A percentile compares a stretch with the other conserved stretches of the same genome.
phyloP scores from a whole-genome alignment of 2,113 vertebrate species.

The Phodopus roborovskii region DNA sequence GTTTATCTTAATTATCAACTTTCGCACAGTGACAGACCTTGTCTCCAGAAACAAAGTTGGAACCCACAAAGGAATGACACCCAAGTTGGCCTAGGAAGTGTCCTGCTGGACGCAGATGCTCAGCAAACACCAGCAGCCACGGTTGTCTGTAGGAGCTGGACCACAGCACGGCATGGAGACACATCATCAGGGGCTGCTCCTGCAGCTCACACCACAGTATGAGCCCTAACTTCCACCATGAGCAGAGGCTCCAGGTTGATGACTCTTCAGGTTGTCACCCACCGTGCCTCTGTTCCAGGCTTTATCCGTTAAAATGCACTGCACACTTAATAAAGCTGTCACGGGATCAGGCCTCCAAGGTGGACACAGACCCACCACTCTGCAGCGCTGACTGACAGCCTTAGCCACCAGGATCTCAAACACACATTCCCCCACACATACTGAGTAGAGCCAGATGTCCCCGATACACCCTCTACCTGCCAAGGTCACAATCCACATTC shows the following conservation, averaged over 20 bases:
- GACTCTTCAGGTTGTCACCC: not conserved
- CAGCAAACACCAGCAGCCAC: not conserved
- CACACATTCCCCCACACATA: accelerated
- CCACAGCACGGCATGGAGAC: not conserved
- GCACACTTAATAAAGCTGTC: not conserved
- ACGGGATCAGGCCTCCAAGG: not conserved
- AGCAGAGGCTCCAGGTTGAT: not conserved
- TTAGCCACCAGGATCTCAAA: not conserved
- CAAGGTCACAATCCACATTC: not conserved
- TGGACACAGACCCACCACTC: not conserved
- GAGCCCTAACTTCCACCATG: not conserved
- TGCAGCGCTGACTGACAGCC: not conserved
- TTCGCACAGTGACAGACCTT: not conserved
- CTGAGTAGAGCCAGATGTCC: not conserved
- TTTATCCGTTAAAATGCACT: no score
- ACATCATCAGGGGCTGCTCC: not conserved
- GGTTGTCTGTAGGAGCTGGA: not conserved
- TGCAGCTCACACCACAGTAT: not conserved
- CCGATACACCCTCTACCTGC: not conserved
- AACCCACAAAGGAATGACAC: not conserved
- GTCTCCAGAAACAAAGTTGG: not conserved
- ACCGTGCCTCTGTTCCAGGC: not conserved
- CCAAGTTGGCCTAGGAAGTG: not conserved
- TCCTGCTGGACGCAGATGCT: not conserved
- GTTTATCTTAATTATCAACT: not conserved